A percentile compares a stretch with the other conserved stretches of the same genome.
These are phyloP conservation scores for Albula goreensis DNA, from an alignment of 2,113 vertebrate species.

Conservation along the genomic window DNA sequence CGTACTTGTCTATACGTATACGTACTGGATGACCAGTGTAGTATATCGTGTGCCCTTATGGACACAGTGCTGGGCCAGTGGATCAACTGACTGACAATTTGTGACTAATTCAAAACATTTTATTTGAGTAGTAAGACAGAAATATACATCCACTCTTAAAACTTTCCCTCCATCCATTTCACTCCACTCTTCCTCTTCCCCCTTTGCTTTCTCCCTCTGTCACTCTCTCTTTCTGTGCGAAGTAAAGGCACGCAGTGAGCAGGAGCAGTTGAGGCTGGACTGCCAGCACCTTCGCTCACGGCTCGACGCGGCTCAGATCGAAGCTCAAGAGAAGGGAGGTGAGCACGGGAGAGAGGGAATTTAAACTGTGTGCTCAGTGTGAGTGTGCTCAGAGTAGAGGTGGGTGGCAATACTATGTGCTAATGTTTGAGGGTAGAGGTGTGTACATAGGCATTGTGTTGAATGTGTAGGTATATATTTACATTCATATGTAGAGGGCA, in stretches of 20 bases:
- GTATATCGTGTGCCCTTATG: too few relatives aligned
- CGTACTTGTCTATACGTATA: too few relatives aligned
- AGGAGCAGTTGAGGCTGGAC: constrained; percentile 77
- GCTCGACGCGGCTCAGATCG: constrained; percentile 73
- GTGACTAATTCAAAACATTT: too few relatives aligned
- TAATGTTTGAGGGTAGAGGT: not conserved
- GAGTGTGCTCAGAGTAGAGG: not conserved
- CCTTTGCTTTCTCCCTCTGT: constrained; percentile 15
- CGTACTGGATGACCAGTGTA: too few relatives aligned
- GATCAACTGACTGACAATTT: too few relatives aligned
- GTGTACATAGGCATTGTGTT: not conserved
- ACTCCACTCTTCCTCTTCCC: not conserved
- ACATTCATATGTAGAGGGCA: too few relatives aligned
- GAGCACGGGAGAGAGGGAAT: constrained; percentile 17
- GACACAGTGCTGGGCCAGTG: too few relatives aligned
- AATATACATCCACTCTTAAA: too few relatives aligned
- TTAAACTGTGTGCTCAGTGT: not conserved
- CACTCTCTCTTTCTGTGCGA: constrained; percentile 35
- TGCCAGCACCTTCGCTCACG: constrained; percentile 80
- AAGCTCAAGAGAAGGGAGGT: constrained; percentile 88
- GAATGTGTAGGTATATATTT: not conserved
- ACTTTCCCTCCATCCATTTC: not conserved
- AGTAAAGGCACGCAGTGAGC: constrained; percentile 74
- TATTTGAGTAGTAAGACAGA: too few relatives aligned
- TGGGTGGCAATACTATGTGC: not conserved